A percentile compares a stretch with the other conserved stretches of the same genome.
Conservation (phyloP, 2,113 vertebrate genomes). For the Laticauda colubrina region DNA sequence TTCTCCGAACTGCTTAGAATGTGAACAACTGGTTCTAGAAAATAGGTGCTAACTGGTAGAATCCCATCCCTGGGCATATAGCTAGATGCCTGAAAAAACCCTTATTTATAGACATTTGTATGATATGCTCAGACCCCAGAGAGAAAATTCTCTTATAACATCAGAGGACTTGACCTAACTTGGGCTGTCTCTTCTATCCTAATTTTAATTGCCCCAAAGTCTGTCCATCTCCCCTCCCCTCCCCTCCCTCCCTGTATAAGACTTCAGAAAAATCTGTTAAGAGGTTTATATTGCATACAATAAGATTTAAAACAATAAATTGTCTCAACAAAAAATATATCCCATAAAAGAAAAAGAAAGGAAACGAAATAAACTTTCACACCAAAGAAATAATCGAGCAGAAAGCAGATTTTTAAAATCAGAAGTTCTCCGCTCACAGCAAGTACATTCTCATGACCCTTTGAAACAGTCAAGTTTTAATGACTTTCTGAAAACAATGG, state of each 20-base stretch:
- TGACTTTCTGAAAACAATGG: neutral
- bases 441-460: neutral
- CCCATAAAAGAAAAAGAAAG: neutral
- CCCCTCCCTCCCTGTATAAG: neutral
- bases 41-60: too few relatives aligned
- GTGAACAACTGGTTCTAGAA: too few relatives aligned
- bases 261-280: neutral
- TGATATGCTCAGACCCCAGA: neutral
- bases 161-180: neutral
- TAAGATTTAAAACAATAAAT: neutral
- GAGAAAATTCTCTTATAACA: neutral
- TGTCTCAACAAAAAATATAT: neutral
- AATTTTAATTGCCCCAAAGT: neutral
- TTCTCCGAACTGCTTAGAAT: too few relatives aligned
- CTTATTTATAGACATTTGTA: neutral
- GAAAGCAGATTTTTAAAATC: neutral
- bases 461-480: neutral
- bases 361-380: neutral
- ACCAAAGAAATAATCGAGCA: neutral
- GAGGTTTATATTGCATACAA: neutral
- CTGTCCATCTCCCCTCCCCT: fast-evolving
- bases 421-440: neutral
- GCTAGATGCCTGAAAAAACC: neutral
- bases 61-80: neutral
- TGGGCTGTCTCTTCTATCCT: neutral